A percentile compares a stretch with the other conserved stretches of the same genome.
phyloP scores from a whole-genome alignment of 1,140 invertebrate species.

The Temnothorax curvispinosus region DNA sequence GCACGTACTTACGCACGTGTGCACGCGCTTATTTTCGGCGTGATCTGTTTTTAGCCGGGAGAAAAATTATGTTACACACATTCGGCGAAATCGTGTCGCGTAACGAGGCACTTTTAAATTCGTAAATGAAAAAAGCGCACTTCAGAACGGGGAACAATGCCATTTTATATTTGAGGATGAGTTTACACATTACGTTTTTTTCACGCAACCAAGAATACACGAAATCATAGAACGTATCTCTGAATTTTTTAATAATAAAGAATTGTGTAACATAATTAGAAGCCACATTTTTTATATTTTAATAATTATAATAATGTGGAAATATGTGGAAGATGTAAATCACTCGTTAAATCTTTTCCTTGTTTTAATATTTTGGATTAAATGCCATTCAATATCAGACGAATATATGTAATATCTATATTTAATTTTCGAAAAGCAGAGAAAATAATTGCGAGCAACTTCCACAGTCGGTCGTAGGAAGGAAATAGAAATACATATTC shows the following conservation, averaged over 20 bases:
- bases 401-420: not conserved
- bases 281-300: not conserved
- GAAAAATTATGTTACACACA: not conserved
- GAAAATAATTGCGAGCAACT: not conserved
- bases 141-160: not conserved
- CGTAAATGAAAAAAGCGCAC: not conserved
- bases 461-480: not conserved
- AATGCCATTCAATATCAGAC: not conserved
- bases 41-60: constrained; percentile 19
- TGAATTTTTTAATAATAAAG: not conserved
- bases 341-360: not conserved
- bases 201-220: not conserved
- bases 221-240: not conserved
- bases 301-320: not conserved
- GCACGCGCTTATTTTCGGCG: constrained; percentile 28
- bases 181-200: no score
- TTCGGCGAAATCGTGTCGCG: not conserved
- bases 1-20: not conserved
- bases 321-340: no score
- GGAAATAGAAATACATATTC: not conserved
- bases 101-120: constrained; percentile 31
- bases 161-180: not conserved
- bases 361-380: not conserved
- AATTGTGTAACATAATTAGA: not conserved
- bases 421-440: not conserved